These are phyloP conservation scores for Actenoides lindsayi DNA, from an alignment of 2,113 vertebrate species.

Conservation along the genomic window DNA sequence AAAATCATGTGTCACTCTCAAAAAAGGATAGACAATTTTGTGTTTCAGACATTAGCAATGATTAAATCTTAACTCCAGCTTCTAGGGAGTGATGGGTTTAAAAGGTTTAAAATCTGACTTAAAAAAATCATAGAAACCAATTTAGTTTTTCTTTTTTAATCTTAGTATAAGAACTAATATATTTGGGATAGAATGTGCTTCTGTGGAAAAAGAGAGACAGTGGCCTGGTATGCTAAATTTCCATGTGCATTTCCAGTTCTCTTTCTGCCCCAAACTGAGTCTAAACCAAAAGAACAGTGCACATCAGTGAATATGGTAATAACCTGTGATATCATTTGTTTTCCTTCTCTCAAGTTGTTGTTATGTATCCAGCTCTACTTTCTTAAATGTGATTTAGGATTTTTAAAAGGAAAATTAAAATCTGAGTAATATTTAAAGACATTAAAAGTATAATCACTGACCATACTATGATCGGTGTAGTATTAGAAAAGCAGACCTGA, in stretches of 20 bases:
- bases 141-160: neutral
- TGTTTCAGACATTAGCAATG: neutral
- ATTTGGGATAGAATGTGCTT: conserved; percentile 28
- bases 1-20: neutral
- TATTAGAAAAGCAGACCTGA: neutral
- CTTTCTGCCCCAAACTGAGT: neutral
- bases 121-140: neutral
- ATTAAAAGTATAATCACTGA: neutral
- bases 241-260: neutral
- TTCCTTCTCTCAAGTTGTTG: neutral
- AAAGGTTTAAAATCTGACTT: conserved; percentile 17
- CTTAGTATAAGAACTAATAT: neutral
- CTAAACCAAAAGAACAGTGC: neutral
- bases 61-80: neutral
- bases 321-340: neutral
- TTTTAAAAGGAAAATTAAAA: neutral
- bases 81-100: conserved; percentile 17
- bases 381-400: neutral
- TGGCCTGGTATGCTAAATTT: neutral
- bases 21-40: neutral
- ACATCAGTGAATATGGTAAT: neutral
- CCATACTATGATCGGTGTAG: neutral
- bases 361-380: neutral
- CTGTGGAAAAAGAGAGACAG: conserved; percentile 28
- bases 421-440: neutral